A percentile compares a stretch with the other conserved stretches of the same genome.
Evolutionary conservation across 2,888 invertebrate genomes (phyloP).

Genomic region (Sialis lutaria): DNA sequence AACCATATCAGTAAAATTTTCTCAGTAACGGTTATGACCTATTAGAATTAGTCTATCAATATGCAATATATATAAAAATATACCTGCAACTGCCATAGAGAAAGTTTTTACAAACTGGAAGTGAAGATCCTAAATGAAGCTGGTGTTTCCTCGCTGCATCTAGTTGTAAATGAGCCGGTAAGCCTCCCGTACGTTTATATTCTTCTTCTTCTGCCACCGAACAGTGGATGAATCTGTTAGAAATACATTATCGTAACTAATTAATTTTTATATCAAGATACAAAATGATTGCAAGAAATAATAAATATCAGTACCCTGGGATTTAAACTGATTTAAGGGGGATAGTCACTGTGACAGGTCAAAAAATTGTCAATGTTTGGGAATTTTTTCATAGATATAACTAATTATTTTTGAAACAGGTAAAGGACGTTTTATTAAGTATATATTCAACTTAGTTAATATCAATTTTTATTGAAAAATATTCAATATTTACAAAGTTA

Average conservation of each 20-base stretch:
- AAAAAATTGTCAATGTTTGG: too few species aligned
- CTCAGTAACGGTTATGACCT: too few species aligned
- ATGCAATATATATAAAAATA: not conserved
- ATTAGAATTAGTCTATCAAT: not conserved
- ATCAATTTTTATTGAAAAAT: too few species aligned
- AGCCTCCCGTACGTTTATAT: slow-evolving; percentile 51
- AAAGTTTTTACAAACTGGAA: slow-evolving; percentile 30
- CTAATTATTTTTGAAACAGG: too few species aligned
- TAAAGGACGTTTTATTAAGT: too few species aligned
- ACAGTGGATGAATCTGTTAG: slow-evolving; percentile 52
- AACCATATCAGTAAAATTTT: too few species aligned
- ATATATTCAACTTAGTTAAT: too few species aligned
- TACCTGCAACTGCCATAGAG: slow-evolving; percentile 30
- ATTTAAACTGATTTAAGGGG: too few species aligned
- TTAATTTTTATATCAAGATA: not conserved
- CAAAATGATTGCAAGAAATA: not conserved
- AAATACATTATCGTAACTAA: not conserved
- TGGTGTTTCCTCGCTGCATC: slow-evolving; percentile 26
- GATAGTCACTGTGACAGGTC: too few species aligned
- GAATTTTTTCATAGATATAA: too few species aligned
- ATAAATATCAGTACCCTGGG: not conserved
- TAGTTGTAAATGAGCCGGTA: slow-evolving; percentile 37
- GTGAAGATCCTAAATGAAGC: slow-evolving; percentile 22
- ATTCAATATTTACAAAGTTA: too few species aligned
- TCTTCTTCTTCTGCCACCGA: slow-evolving; percentile 58